Conservation (phyloP, 2,888 invertebrate species). For the Plebejus anna region DNA sequence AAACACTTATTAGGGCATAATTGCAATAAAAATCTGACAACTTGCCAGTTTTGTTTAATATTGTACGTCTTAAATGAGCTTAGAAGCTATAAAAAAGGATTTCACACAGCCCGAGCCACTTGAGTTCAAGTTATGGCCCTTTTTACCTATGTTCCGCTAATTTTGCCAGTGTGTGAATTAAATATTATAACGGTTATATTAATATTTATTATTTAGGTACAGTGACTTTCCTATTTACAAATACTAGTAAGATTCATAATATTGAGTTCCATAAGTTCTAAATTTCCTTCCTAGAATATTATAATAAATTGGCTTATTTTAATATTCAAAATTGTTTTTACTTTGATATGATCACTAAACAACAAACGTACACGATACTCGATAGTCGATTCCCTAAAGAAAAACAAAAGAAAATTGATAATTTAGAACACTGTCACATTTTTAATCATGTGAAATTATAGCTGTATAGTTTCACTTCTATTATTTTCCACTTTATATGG, state of each 20-base stretch:
- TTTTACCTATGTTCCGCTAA: no score
- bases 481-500: no score
- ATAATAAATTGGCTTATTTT: slow-evolving; percentile 1
- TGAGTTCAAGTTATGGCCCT: no score
- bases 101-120: no score
- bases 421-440: neutral
- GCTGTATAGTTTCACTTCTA: no score
- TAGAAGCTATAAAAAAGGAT: no score
- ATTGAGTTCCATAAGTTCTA: neutral
- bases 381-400: neutral
- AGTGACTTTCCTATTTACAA: neutral
- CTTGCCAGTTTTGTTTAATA: no score
- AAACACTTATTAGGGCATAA: no score
- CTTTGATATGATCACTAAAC: slow-evolving; percentile 24
- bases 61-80: no score
- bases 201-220: neutral
- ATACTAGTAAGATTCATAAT: neutral
- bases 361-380: neutral
- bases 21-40: no score
- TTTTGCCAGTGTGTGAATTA: neutral
- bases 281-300: neutral
- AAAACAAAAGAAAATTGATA: neutral
- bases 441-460: no score
- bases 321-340: slow-evolving; percentile 22
- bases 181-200: neutral